Conservation (phyloP, 2,113 vertebrate species). For the Suncus etruscus region DNA sequence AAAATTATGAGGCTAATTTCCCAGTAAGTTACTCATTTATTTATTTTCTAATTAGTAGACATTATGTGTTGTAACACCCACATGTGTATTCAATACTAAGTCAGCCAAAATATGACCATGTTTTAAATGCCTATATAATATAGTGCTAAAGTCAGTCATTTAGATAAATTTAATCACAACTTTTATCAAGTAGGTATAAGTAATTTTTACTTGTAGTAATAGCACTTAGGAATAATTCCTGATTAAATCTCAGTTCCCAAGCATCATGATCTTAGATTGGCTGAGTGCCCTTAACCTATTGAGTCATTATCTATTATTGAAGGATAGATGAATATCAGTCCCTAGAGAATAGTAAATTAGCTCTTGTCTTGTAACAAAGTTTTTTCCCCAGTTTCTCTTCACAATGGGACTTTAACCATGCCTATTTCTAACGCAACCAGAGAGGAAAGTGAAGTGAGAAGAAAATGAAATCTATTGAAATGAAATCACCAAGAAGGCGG, state of each 20-base stretch:
- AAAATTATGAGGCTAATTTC: constrained; percentile 12
- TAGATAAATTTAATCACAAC: constrained; percentile 68
- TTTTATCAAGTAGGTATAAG: constrained; percentile 76
- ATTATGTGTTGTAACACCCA: background rate
- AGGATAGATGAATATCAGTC: constrained; percentile 86
- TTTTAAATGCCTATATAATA: constrained; percentile 50
- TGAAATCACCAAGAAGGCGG: constrained; percentile 71
- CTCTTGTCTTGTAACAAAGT: constrained; percentile 85
- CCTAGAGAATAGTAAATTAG: constrained; percentile 87
- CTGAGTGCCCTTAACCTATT: constrained; percentile 86
- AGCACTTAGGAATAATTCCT: constrained; percentile 78
- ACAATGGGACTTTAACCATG: constrained; percentile 84
- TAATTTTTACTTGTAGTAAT: constrained; percentile 80
- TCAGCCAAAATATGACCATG: background rate
- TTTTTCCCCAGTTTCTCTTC: constrained; percentile 82
- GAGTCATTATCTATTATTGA: constrained; percentile 88
- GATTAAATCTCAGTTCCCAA: constrained; percentile 82
- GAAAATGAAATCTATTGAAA: constrained; percentile 83
- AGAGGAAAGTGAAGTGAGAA: constrained; percentile 77
- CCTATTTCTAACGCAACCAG: constrained; percentile 81
- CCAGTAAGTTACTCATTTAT: background rate
- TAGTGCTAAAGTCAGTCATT: constrained; percentile 57
- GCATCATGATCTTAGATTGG: constrained; percentile 86
- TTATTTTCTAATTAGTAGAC: constrained; percentile 46
- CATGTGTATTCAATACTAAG: background rate